Evolutionary conservation across 2,888 invertebrate species (phyloP), one percentile per base, ranked within the genome.

Genomic region (Zaprionus obscuricornis): DNA sequence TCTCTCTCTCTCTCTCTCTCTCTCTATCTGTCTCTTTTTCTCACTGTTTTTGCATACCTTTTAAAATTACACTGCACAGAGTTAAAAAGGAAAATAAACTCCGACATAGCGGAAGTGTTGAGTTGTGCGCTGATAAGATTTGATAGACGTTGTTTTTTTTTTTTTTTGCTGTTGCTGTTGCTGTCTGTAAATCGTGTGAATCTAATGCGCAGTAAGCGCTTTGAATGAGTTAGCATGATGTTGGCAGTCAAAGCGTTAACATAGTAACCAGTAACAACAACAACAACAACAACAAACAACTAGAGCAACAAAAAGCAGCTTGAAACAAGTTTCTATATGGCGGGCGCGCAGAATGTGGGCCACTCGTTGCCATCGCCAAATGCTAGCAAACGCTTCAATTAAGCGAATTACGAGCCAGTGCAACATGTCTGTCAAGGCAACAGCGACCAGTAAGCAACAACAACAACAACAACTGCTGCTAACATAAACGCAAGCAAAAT

Each of bases 361-460:
- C 76, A 67, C 34, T 17, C 36, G 50, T 29, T 50, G 42, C 17
- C 1, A 5, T 37, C 47, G 16, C 20, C 7, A 52, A 50, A 26
- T n/a, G 56, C 20, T 51, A 34, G 33, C 42, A 54, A 20, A n/a
- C n/a, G n/a, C 60, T 67, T 50, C 66, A 76, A 66, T 71, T 59
- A 55, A 76, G 43, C 42, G 68, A 62, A 71, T 79, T 72, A 45
- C 57, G 51, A 34, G 55, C 24, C 31, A 51, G 40, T 39, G 49
- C 64, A 42, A 34, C 49, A 49, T 34, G 57, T 64, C 59, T 56
- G 66, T 66, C 73, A 72, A 66, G 72, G 72, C 55, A 51, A 45
- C 51, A 34, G 2, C 26, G 1, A 29, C 17, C 33, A 24, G 14
- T 22, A 31, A 37, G 6, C 10, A 5, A 18, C n/a, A 13, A 18